Evolutionary conservation across 2,113 vertebrate genomes (phyloP).

Genomic region (Penelope pileata): DNA sequence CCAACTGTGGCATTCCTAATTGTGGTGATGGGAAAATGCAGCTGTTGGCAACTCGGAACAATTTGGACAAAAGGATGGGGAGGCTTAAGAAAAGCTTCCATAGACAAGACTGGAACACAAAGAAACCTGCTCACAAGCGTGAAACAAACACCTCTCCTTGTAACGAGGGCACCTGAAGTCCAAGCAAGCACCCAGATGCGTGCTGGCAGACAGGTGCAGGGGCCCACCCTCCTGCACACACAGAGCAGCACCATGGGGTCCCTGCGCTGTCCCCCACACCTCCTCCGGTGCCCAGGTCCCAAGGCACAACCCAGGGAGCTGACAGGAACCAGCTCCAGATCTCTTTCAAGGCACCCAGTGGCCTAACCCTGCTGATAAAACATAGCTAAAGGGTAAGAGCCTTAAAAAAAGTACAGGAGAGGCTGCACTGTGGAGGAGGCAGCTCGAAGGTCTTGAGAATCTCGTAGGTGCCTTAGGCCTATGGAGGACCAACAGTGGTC

Average conservation of each 20-base stretch:
- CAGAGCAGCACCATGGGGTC: too few relatives aligned
- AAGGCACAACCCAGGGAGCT: background rate
- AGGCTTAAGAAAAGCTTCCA: background rate
- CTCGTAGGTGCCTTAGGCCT: background rate
- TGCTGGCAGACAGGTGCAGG: background rate
- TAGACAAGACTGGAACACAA: background rate
- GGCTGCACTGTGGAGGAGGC: slow-evolving; percentile 12
- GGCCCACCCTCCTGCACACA: background rate
- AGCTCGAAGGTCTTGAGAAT: background rate
- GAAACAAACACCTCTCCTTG: background rate
- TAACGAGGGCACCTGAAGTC: background rate
- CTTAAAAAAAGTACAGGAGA: background rate
- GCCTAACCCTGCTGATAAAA: background rate
- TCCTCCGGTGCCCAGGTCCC: background rate
- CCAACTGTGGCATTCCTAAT: background rate
- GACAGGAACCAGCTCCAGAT: background rate
- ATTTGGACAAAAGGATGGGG: background rate
- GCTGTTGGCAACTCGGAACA: background rate
- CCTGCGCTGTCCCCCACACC: background rate
- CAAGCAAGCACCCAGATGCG: accelerated
- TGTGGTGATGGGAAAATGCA: background rate
- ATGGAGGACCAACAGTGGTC: background rate
- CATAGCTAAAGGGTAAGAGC: background rate
- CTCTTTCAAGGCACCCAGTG: background rate
- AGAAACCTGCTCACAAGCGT: background rate